Evolutionary conservation across 1,140 invertebrate genomes (phyloP).

Genomic region (Drosophila virilis): DNA sequence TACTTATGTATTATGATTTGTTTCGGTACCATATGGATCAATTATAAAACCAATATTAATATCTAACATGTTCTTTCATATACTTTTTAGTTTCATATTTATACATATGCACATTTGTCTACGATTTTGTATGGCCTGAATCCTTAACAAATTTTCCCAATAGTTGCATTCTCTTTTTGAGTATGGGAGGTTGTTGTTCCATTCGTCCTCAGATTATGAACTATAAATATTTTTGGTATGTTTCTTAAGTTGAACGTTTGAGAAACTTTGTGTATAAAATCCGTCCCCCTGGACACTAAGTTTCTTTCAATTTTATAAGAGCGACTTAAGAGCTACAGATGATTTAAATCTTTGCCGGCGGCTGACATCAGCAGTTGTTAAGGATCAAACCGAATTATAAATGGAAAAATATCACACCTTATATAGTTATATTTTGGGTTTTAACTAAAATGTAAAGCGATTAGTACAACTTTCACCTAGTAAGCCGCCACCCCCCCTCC

Average conservation of each 20-base stretch:
- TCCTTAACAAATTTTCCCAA: constrained; percentile 35
- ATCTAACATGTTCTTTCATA: constrained; percentile 23
- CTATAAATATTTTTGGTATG: constrained; percentile 9
- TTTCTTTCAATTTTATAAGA: background rate
- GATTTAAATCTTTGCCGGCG: background rate
- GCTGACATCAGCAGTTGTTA: background rate
- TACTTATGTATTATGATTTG: constrained; percentile 42
- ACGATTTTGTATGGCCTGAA: constrained; percentile 34
- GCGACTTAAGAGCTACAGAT: background rate
- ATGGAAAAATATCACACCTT: constrained; percentile 45
- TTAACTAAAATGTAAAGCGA: background rate
- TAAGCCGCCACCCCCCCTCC: constrained; percentile 8
- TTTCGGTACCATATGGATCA: constrained; percentile 32
- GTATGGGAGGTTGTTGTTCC: constrained; percentile 11
- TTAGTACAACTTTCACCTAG: too few relatives aligned
- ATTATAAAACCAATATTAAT: constrained; percentile 47
- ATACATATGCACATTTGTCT: constrained; percentile 15
- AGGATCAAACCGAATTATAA: constrained; percentile 15
- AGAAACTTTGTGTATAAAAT: background rate
- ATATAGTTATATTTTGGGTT: constrained; percentile 26
- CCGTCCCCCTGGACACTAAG: constrained; percentile 2
- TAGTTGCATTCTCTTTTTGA: constrained; percentile 20
- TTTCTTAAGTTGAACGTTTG: constrained; percentile 4
- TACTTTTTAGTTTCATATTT: constrained; percentile 7
- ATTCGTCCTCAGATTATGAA: constrained; percentile 14